These are phyloP conservation scores for Caenorhabditis plicata DNA, from an alignment of 2,888 invertebrate species.

Conservation along the genomic window DNA sequence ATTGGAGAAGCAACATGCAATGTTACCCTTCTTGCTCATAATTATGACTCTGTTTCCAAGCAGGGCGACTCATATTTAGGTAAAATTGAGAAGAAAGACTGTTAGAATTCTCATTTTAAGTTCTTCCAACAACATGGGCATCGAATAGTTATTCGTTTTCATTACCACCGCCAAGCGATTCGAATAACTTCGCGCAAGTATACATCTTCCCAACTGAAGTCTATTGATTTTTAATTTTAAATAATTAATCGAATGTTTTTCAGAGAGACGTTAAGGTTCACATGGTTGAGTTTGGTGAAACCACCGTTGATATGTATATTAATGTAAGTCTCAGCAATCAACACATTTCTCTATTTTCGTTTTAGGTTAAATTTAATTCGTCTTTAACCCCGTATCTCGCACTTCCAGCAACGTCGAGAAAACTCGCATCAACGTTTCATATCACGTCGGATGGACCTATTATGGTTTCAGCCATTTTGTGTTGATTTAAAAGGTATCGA, in stretches of 20 bases:
- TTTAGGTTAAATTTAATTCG: no score
- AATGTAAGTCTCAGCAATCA: no score
- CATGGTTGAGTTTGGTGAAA: constrained; percentile 19
- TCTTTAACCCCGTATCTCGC: no score
- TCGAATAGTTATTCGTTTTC: constrained; percentile 39
- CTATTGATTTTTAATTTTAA: constrained; percentile 2
- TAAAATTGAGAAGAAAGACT: constrained; percentile 1
- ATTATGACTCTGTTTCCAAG: constrained; percentile 34
- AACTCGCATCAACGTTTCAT: constrained; percentile 30
- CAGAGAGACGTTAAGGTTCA: constrained; percentile 20
- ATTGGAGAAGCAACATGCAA: constrained; percentile 28
- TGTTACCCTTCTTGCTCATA: constrained; percentile 41
- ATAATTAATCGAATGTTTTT: not conserved
- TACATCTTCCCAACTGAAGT: constrained; percentile 29
- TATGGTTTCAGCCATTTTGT: constrained; percentile 3
- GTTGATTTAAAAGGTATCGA: not conserved
- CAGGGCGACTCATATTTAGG: constrained; percentile 48
- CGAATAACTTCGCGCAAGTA: constrained; percentile 32
- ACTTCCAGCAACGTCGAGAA: constrained; percentile 12
- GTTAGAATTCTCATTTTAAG: constrained; percentile 17
- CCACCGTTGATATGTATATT: no score
- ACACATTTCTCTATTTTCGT: no score
- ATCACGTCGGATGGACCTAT: constrained; percentile 29
- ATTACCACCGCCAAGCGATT: constrained; percentile 26
- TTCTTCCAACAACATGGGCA: constrained; percentile 32